Evolutionary conservation across 2,113 vertebrate genomes (phyloP).

Genomic region (Proterorhinus semilunaris): DNA sequence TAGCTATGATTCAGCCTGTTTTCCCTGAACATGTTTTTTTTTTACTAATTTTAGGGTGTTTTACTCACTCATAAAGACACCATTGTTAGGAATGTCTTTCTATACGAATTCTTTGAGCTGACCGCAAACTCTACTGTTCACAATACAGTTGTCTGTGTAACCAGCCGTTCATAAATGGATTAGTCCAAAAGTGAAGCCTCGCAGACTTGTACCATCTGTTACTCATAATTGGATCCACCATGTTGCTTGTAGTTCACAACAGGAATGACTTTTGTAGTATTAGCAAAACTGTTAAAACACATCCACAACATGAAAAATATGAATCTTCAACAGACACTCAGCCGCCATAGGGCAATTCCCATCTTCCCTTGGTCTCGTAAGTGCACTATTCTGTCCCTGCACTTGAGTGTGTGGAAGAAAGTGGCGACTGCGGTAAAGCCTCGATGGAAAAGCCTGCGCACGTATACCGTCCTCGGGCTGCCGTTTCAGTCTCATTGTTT

Average conservation of each 20-base stretch:
- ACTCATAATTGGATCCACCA: neutral
- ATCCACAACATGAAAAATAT: constrained; percentile 18
- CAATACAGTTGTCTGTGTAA: constrained; percentile 19
- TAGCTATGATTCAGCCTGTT: neutral
- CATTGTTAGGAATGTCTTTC: constrained; percentile 5
- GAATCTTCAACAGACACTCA: constrained; percentile 13
- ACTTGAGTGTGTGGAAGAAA: constrained; percentile 30
- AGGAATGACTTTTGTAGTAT: constrained; percentile 12
- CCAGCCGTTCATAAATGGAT: constrained; percentile 1
- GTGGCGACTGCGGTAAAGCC: constrained; percentile 18
- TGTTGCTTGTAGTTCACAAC: constrained; percentile 16
- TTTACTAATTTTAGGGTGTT: neutral
- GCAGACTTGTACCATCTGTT: constrained; percentile 13
- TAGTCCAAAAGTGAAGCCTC: constrained; percentile 10
- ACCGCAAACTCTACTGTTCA: constrained; percentile 3
- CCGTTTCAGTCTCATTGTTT: constrained; percentile 17
- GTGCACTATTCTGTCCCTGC: constrained; percentile 13
- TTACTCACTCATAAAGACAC: neutral
- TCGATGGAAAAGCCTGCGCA: constrained; percentile 25
- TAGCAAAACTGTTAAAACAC: constrained; percentile 13
- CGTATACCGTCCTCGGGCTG: constrained; percentile 21
- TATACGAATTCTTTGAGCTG: constrained; percentile 15
- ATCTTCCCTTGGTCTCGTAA: neutral
- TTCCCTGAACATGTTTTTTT: neutral
- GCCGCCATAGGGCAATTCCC: constrained; percentile 10